Evolutionary conservation across 2,888 invertebrate species (phyloP), one percentile per base, ranked within the genome.

Genomic region (Pollenia labialis): DNA sequence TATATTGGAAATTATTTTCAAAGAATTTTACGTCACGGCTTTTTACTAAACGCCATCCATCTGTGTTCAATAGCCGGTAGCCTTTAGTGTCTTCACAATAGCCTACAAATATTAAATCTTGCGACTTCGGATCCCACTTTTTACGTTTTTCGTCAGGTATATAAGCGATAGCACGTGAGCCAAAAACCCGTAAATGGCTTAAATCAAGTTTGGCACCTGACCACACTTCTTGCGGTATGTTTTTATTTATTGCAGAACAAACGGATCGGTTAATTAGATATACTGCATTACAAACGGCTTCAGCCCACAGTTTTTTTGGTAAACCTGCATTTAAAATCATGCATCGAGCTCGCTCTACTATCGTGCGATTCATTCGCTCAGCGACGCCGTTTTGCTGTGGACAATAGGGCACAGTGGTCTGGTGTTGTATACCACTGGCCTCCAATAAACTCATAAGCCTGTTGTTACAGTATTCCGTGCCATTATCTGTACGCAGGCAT

Each of bases 351-450:
- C 60, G 12, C 32, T 85, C 77, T 0, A 81, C 71, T 42, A 85
- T 52, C 1, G 74, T 32, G 46, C 82, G 64, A 40, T 83, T 87
- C 71, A 71, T 71, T 0, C 83, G 60, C 40, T 84, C 74, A 7
- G 91, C 90, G 9, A 89, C 85, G 0, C 91, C 92, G 87, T 92
- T 92, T 66, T 91, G 90, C 68, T 92, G 88, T 0, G 91, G 92
- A 2, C 87, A 91, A 58, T 92, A 90, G 0, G 90, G 88, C 4
- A 89, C 88, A 1, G 91, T 90, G 8, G 81, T 84, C 79, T 92
- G 89, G 83, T 92, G 91, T n/a, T 66, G 74, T 48, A 92, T 92
- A 10, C 91, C 91, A 66, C 23, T 23, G 23, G 23, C 23, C 23
- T 23, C 23, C 23, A 23, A 23, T 23, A 23, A 23, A 23, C 23